Conservation (phyloP, 2,797 vertebrate species). For the Hozukius guyotensis region DNA sequence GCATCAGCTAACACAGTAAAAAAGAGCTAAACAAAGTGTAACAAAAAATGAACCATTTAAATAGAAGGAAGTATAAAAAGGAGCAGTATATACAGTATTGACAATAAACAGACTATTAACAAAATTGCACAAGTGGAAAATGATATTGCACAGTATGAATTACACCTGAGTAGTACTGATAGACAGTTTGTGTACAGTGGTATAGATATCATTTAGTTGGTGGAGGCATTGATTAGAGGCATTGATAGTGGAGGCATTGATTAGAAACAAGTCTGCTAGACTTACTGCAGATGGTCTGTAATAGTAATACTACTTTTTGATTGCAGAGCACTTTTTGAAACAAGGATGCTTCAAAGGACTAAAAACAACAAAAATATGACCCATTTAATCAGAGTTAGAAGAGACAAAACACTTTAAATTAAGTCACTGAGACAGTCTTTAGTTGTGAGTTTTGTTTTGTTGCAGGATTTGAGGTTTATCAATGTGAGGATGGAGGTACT, state of each 20-base stretch:
- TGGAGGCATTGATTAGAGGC: no score
- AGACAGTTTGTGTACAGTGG: no score
- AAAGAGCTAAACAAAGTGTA: no score
- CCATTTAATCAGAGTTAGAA: background rate
- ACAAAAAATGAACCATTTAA: no score
- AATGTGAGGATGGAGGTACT: background rate
- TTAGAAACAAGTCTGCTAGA: background rate
- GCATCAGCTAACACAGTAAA: no score
- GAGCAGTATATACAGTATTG: no score
- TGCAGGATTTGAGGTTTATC: background rate
- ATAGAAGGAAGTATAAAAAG: no score
- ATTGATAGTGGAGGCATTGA: background rate
- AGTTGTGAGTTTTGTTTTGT: background rate
- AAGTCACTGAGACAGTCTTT: background rate
- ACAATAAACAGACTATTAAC: no score
- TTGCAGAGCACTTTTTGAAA: background rate
- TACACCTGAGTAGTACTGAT: no score
- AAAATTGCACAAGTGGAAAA: no score
- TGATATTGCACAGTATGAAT: no score
- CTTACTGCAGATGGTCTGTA: background rate
- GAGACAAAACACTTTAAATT: background rate
- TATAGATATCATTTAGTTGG: no score
- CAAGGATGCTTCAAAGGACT: background rate
- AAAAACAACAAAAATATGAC: background rate
- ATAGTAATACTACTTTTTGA: background rate